These are phyloP conservation scores for Cryptocephalus primarius DNA, from an alignment of 2,888 invertebrate species.

Conservation along the genomic window DNA sequence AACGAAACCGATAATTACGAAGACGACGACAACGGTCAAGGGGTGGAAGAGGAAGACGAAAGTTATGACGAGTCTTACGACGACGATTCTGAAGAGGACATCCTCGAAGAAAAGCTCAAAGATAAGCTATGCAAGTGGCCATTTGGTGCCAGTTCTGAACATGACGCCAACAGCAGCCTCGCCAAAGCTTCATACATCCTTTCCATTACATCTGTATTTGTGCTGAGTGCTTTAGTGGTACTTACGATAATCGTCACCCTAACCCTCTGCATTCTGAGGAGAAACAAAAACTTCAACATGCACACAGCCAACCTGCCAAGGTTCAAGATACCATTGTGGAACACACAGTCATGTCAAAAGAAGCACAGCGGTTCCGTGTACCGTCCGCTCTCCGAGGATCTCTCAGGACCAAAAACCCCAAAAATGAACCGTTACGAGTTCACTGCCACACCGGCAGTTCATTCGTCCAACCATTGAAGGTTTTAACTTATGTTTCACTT, in stretches of 20 bases:
- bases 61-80: slow-evolving; percentile 17
- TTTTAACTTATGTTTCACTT: slow-evolving; percentile 5
- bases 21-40: slow-evolving; percentile 35
- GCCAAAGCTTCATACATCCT: slow-evolving; percentile 24
- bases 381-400: slow-evolving; percentile 68
- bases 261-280: slow-evolving; percentile 28
- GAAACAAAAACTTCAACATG: slow-evolving; percentile 25
- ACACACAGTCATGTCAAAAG: slow-evolving; percentile 39
- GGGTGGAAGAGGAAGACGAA: slow-evolving; percentile 27
- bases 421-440: slow-evolving; percentile 49
- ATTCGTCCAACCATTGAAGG: slow-evolving; percentile 10
- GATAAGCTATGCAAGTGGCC: slow-evolving; percentile 2
- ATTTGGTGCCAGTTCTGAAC: neutral
- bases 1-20: slow-evolving; percentile 5
- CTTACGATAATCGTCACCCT: slow-evolving; percentile 36
- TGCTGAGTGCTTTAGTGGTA: slow-evolving; percentile 44
- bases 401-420: slow-evolving; percentile 56
- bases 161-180: slow-evolving; percentile 15
- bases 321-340: slow-evolving; percentile 32
- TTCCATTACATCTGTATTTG: slow-evolving; percentile 42
- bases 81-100: slow-evolving; percentile 6
- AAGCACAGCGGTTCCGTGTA: slow-evolving; percentile 67
- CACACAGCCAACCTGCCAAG: slow-evolving; percentile 29
- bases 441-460: slow-evolving; percentile 22
- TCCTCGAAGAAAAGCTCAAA: neutral